Evolutionary conservation across 2,888 invertebrate species (phyloP).

Genomic region (Osmoderma eremita): DNA sequence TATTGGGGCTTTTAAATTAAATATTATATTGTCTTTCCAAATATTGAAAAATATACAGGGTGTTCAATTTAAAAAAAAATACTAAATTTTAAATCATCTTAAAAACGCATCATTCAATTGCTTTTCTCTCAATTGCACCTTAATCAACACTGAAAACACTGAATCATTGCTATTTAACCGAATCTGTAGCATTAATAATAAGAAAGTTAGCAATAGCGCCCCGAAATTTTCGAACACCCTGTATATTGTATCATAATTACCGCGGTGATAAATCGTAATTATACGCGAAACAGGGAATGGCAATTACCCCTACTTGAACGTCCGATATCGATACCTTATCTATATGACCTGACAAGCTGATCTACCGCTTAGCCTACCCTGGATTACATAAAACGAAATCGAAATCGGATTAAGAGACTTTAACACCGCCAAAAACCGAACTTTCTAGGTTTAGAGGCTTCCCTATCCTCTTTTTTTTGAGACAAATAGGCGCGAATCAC

Average conservation of each 20-base stretch:
- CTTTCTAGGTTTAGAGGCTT: constrained; percentile 3
- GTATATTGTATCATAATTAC: background rate
- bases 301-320: constrained; percentile 9
- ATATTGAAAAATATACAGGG: too few species aligned
- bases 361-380: background rate
- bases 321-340: constrained; percentile 13
- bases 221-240: too few species aligned
- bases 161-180: too few species aligned
- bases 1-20: too few species aligned
- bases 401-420: constrained; percentile 23
- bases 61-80: too few species aligned
- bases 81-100: too few species aligned
- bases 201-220: too few species aligned
- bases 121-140: too few species aligned
- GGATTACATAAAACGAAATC: constrained; percentile 25
- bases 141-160: too few species aligned
- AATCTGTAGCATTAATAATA: too few species aligned
- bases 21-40: too few species aligned
- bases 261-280: background rate
- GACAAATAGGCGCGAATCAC: constrained; percentile 3
- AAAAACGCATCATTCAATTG: too few species aligned
- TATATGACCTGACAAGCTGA: constrained; percentile 9
- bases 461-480: background rate
- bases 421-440: constrained; percentile 9
- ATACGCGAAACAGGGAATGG: constrained; percentile 1